Conservation (phyloP, 1,140 invertebrate species). For the Leptopilina boulardi region DNA sequence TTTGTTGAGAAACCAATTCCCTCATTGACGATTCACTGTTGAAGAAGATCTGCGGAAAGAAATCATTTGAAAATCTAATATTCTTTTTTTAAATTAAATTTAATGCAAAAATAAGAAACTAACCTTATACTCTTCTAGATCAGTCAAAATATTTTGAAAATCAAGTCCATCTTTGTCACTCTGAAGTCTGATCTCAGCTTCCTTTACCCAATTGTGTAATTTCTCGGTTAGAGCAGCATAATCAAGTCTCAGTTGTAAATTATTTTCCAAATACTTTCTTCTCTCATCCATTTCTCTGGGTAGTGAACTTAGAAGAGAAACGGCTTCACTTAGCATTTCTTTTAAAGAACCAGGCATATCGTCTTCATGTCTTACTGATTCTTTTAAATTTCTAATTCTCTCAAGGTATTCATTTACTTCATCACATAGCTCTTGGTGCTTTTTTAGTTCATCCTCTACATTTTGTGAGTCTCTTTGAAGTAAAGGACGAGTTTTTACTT, state of each 20-base stretch:
- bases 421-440: constrained; percentile 83
- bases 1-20: constrained; percentile 87
- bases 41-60: constrained; percentile 81
- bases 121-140: constrained; percentile 90
- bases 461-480: constrained; percentile 86
- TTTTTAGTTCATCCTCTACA: constrained; percentile 88
- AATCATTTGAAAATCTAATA: constrained; percentile 21
- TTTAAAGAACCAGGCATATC: constrained; percentile 85
- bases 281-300: constrained; percentile 88
- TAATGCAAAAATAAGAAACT: constrained; percentile 16
- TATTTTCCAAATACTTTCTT: constrained; percentile 86
- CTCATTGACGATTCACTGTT: constrained; percentile 85
- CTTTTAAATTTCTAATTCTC: constrained; percentile 82
- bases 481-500: constrained; percentile 88
- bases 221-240: constrained; percentile 85
- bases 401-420: constrained; percentile 85
- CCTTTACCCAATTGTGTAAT: constrained; percentile 89
- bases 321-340: constrained; percentile 90
- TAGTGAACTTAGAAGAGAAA: constrained; percentile 84
- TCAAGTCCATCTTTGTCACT: constrained; percentile 90
- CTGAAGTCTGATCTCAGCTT: constrained; percentile 86
- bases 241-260: constrained; percentile 86
- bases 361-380: constrained; percentile 83
- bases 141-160: constrained; percentile 88
- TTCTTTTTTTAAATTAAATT: constrained; percentile 3